Base-by-base conservation (phyloP, 2,888 invertebrate species). In the Polydrusus pterygomalis region DNA sequence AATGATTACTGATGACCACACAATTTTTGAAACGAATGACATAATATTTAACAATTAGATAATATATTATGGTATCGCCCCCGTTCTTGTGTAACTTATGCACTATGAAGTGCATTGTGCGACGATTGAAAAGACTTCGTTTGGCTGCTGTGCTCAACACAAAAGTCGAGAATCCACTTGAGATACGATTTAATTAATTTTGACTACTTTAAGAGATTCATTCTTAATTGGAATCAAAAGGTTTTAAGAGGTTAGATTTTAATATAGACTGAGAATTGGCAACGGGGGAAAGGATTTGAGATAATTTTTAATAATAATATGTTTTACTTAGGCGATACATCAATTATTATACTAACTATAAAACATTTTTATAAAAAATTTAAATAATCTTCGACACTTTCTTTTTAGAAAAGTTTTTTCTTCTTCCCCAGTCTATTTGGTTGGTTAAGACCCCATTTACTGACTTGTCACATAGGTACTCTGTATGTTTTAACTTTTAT, bases 101-200 rank as follows among this genome's bases (percentile, higher is more conserved):
- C 82, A 79, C 83, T 85, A 85, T 84, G 83, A 77, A 79, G 74
- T 78, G 78, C 82, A 81, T 84, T 85, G 83, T 84, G 81, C 81
- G 80, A 70, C 74, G 77, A 78, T 81, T 85, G 83, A 86, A 86
- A 86, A 84, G 85, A 85, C 85, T 86, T 85, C 85, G 85, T 86
- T 86, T 85, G 84, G 86, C 86, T 86, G 84, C 85, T 81, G 85
- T 84, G 79, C 81, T 81, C 81, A 74, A 82, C 82, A 85, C 84
- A 85, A 85, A 84, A 85, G 83, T 85, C 83, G 83, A 86, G 85
- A 83, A 86, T 86, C 85, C 82, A 83, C 83, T 83, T 85, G 70
- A 77, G 68, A 75, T 68, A 82, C 81, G 82, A 83, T 85, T 85
- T 85, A 85, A 86, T 86, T 86, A 84, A 85, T 84, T 81, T 81